Evolutionary conservation across 2,113 vertebrate genomes (phyloP).

Genomic region (Micromys minutus): DNA sequence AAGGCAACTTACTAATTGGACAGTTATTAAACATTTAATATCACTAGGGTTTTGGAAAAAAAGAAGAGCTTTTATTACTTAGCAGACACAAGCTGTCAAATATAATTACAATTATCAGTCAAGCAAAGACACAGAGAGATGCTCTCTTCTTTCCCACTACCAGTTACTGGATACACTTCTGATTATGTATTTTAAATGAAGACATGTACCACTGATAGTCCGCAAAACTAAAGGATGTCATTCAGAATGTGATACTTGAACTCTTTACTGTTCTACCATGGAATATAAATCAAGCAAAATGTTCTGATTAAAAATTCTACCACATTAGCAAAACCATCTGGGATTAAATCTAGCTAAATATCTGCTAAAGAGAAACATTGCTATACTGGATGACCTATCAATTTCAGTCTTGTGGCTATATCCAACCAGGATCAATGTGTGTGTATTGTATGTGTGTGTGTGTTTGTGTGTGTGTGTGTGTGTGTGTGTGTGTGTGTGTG

Average conservation of each 20-base stretch:
- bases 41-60: constrained; percentile 41
- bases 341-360: constrained; percentile 27
- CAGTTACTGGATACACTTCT: not conserved
- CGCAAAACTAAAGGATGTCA: constrained; percentile 23
- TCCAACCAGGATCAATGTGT: not conserved
- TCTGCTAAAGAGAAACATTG: not conserved
- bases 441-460: not conserved
- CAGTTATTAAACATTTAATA: constrained; percentile 35
- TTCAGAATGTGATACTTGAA: not conserved
- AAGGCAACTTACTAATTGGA: not conserved
- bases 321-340: constrained; percentile 2
- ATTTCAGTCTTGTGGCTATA: not conserved
- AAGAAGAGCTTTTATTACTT: constrained; percentile 57
- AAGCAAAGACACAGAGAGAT: constrained; percentile 8
- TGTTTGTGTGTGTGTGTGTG: not conserved
- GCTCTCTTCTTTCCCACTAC: not conserved
- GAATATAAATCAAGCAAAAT: constrained; percentile 35
- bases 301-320: not conserved
- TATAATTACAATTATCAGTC: constrained; percentile 49
- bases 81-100: constrained; percentile 49
- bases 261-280: not conserved
- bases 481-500: not conserved
- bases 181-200: constrained; percentile 47
- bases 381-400: not conserved
- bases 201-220: not conserved